A percentile compares a stretch with the other conserved stretches of the same genome.
phyloP scores from a whole-genome alignment of 2,797 vertebrate genomes.

The Clamator glandarius region DNA sequence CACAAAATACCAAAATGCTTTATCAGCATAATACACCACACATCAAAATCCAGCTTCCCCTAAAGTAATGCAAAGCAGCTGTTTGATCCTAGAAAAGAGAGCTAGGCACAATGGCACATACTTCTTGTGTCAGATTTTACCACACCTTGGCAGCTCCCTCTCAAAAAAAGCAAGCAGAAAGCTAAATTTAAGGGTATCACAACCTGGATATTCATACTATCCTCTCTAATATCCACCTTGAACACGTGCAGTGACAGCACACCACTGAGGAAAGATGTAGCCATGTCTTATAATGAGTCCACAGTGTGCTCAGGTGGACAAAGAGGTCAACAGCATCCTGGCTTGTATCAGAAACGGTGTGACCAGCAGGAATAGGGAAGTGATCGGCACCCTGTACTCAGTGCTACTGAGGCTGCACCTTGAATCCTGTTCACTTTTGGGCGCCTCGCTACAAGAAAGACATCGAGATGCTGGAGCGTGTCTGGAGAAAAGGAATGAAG shows the following conservation, averaged over 20 bases:
- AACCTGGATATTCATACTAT: not conserved
- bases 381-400: too few relatives aligned
- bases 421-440: too few relatives aligned
- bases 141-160: not conserved
- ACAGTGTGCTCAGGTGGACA: too few relatives aligned
- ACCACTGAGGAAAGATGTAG: accelerated
- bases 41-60: not conserved
- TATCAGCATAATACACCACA: not conserved
- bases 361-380: too few relatives aligned
- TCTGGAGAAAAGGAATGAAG: too few relatives aligned
- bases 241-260: not conserved
- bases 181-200: not conserved
- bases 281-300: not conserved
- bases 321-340: too few relatives aligned
- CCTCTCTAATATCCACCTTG: not conserved
- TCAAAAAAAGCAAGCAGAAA: not conserved
- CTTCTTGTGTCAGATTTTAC: not conserved
- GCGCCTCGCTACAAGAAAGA: too few relatives aligned
- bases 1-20: not conserved
- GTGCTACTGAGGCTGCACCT: too few relatives aligned
- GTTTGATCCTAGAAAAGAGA: not conserved
- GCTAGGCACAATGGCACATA: not conserved
- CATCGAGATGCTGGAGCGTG: too few relatives aligned
- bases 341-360: too few relatives aligned
- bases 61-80: not conserved